Conservation (phyloP, 2,888 invertebrate genomes). For the Drosophila peninsularis region DNA sequence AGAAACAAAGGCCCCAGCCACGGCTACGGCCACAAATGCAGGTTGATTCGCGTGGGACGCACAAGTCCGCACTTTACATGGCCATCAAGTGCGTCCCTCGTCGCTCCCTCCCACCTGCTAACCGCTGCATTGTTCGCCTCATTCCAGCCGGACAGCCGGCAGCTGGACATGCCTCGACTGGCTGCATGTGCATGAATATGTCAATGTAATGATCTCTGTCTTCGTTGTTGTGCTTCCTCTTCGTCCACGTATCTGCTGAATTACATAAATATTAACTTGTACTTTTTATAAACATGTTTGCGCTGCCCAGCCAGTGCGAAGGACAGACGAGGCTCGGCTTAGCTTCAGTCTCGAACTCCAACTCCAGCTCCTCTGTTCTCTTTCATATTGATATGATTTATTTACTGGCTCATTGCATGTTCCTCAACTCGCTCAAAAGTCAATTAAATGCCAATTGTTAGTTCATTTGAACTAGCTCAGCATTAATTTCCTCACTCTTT, state of each 20-base stretch:
- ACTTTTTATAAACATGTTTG: slow-evolving; percentile 78
- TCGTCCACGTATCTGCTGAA: slow-evolving; percentile 58
- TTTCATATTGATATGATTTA: slow-evolving; percentile 55
- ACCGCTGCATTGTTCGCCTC: slow-evolving; percentile 59
- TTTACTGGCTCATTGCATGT: slow-evolving; percentile 45
- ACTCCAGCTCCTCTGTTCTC: background rate
- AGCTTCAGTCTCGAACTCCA: background rate
- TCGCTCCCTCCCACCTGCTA: background rate
- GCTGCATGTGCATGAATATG: slow-evolving; percentile 73
- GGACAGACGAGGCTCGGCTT: slow-evolving; percentile 14
- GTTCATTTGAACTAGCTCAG: slow-evolving; percentile 6
- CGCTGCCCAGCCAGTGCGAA: slow-evolving; percentile 25
- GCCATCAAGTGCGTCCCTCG: slow-evolving; percentile 50
- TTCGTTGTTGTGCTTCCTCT: slow-evolving; percentile 44
- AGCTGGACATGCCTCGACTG: slow-evolving; percentile 19
- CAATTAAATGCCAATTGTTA: slow-evolving; percentile 38
- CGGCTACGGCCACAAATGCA: slow-evolving; percentile 38
- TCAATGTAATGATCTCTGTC: slow-evolving; percentile 77
- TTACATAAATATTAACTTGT: slow-evolving; percentile 79
- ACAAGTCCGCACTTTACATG: slow-evolving; percentile 63
- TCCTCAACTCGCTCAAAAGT: slow-evolving; percentile 19
- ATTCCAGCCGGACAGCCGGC: slow-evolving; percentile 50
- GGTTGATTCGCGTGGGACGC: slow-evolving; percentile 76
- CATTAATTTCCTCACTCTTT: background rate
- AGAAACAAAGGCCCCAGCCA: slow-evolving; percentile 37